Base-by-base conservation (phyloP, 2,113 vertebrate genomes). In the Telmatochromis sp. region DNA sequence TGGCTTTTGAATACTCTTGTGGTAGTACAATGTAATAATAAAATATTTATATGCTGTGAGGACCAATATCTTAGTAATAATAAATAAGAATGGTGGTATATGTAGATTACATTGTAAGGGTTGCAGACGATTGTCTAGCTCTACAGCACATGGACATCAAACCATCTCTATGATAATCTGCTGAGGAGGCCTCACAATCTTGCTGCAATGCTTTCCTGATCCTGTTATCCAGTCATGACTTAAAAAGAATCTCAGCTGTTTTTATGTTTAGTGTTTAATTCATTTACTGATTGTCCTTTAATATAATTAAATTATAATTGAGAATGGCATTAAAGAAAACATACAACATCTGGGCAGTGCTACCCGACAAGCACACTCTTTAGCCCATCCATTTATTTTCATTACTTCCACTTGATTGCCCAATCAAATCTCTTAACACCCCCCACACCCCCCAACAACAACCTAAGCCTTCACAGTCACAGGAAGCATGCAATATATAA, bases 21-120 rank as follows among this genome's bases (percentile, higher is more conserved):
- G 26, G 26, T 58, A 0, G 57, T 17, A 58, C 14, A 60, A 31
- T 55, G 1, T 55, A 55, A 0, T 55, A 55, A 58, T 17, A 31
- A 60, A 60, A 31, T 60, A 60, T 31, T 60, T 60, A 60, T 31
- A 31, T 60, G 0, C 3, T 31, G 8, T 60, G 57, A 60, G 57
- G 57, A 60, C 28, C 57, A 60, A 60, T 31, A 1, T 31, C 57
- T 60, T 60, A 60, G 3, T 60, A 60, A 60, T 60, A 17, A 10
- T 60, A 2, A 60, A 31, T 60, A 60, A 60, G 26, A 60, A 60
- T 60, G 57, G 26, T 60, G 57, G 14, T 10, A 60, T 60, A 31
- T 31, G 8, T 60, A 17, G 5, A 58, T 58, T 31, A 31, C 26
- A 31, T 3, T 60, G 57, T 60, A 60, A 60, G 8, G 26, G 57